Evolutionary conservation across 2,888 invertebrate species (phyloP).

Genomic region (Crossocerus cetratus): DNA sequence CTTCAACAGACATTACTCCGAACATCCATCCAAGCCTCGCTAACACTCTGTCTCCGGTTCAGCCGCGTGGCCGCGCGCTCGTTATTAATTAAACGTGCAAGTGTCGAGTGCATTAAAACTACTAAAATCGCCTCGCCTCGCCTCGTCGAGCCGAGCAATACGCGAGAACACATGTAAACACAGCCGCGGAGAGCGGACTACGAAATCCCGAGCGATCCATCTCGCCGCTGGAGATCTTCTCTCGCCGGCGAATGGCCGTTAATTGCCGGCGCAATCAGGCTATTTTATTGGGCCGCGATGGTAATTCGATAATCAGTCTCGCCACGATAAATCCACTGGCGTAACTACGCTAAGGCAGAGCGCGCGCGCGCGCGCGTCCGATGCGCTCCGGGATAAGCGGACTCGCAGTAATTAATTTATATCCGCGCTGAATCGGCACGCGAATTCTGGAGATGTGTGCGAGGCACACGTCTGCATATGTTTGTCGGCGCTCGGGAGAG

Average conservation of each 20-base stretch:
- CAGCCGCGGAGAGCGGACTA: neutral
- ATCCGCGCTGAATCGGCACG: neutral
- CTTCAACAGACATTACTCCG: too few species aligned
- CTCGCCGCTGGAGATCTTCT: neutral
- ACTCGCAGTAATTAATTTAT: neutral
- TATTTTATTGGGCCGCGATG: neutral
- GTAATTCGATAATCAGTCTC: constrained; percentile 5
- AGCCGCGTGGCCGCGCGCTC: too few species aligned
- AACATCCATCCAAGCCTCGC: too few species aligned
- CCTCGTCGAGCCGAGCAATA: too few species aligned
- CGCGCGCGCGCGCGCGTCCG: neutral
- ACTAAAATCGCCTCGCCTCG: too few species aligned
- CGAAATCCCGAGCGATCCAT: neutral
- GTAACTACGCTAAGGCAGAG: neutral
- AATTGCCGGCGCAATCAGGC: neutral
- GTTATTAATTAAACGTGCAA: too few species aligned
- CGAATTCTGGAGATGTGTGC: too few species aligned
- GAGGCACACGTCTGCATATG: too few species aligned
- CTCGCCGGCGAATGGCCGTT: neutral
- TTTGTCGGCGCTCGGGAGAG: too few species aligned
- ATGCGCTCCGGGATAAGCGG: neutral
- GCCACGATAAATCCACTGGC: neutral
- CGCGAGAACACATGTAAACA: neutral
- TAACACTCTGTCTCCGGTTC: too few species aligned
- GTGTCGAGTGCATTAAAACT: too few species aligned